Evolutionary conservation across 2,113 vertebrate genomes (phyloP).

Genomic region (Passer montanus): DNA sequence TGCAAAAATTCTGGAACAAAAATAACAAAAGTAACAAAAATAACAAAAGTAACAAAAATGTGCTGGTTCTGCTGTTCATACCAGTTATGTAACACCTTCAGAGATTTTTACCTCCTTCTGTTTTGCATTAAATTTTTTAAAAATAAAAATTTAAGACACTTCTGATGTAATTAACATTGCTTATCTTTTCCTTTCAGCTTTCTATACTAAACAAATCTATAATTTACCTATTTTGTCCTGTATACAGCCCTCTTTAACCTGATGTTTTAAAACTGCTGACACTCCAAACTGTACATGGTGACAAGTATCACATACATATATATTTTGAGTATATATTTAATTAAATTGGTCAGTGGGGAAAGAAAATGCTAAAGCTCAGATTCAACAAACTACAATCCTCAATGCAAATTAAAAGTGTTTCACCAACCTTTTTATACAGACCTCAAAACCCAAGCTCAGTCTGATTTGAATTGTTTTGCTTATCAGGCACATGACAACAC

Average conservation of each 20-base stretch:
- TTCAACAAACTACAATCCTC: neutral
- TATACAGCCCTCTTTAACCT: neutral
- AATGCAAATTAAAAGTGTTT: neutral
- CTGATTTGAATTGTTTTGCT: neutral
- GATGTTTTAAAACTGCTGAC: neutral
- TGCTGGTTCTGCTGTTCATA: neutral
- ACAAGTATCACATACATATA: neutral
- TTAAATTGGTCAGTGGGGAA: neutral
- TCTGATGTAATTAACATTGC: neutral
- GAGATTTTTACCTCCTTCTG: neutral
- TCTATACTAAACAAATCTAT: neutral
- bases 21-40: neutral
- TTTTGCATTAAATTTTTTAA: neutral
- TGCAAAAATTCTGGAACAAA: neutral
- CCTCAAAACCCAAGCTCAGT: neutral
- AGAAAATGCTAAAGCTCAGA: neutral
- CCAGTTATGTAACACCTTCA: neutral
- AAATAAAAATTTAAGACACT: neutral
- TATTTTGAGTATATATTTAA: neutral
- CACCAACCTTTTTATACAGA: neutral
- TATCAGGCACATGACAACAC: neutral
- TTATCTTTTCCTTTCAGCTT: neutral
- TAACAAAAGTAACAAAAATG: neutral
- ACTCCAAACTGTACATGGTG: neutral
- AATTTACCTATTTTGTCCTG: neutral